phyloP scores from a whole-genome alignment of 2,797 vertebrate genomes.

The Lepilemur ruficaudatus region DNA sequence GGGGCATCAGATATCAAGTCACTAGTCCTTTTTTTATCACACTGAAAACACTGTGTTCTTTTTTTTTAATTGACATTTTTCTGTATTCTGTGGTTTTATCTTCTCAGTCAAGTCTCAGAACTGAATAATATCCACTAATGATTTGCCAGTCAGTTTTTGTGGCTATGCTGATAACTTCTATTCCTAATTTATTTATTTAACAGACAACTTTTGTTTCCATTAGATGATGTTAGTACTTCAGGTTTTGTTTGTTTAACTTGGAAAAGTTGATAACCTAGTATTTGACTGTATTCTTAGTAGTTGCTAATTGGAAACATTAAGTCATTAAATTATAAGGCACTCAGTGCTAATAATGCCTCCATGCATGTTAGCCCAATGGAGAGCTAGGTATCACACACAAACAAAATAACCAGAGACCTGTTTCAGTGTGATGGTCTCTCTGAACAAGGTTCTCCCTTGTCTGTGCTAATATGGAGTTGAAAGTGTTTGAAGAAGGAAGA shows the following conservation, averaged over 20 bases:
- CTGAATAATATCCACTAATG: not conserved
- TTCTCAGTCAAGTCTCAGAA: not conserved
- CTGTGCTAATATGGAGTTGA: not conserved
- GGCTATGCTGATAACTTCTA: not conserved
- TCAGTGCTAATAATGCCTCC: not conserved
- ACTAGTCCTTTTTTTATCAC: not conserved
- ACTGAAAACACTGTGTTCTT: not conserved
- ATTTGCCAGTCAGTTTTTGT: not conserved
- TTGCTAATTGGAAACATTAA: not conserved
- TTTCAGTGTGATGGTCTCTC: not conserved
- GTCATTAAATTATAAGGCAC: not conserved
- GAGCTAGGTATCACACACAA: not conserved
- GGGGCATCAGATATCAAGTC: not conserved
- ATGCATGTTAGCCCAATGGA: not conserved
- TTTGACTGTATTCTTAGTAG: not conserved
- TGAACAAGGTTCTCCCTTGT: not conserved
- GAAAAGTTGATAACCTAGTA: not conserved
- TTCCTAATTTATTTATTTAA: not conserved
- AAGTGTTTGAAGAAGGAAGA: not conserved
- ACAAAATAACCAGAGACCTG: not conserved
- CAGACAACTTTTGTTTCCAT: not conserved
- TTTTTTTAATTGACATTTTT: not conserved
- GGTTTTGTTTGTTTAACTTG: slow-evolving; percentile 8
- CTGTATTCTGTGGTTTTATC: not conserved
- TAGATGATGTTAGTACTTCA: not conserved